These are phyloP conservation scores for Acronicta psi DNA, from an alignment of 2,888 invertebrate species.

Conservation along the genomic window DNA sequence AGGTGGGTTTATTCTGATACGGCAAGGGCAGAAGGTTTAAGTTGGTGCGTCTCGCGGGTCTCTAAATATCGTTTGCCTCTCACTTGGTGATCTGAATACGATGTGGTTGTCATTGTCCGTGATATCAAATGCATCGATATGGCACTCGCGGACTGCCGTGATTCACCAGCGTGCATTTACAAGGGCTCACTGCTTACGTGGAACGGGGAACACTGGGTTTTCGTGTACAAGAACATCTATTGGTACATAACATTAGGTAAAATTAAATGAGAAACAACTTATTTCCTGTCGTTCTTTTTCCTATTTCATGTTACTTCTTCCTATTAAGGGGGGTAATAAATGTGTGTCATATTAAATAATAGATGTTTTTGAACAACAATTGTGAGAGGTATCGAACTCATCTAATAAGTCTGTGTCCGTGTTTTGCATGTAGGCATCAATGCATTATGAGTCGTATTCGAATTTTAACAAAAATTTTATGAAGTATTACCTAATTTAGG, in stretches of 20 bases:
- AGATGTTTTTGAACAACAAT: conserved; percentile 75
- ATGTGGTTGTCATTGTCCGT: conserved; percentile 73
- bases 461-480: conserved; percentile 42
- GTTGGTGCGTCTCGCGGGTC: conserved; percentile 77
- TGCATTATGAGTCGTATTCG: conserved; percentile 67
- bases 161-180: conserved; percentile 82
- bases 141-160: conserved; percentile 73
- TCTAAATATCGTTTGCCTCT: conserved; percentile 80
- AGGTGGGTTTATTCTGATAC: conserved; percentile 45
- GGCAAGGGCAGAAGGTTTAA: conserved; percentile 30
- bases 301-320: neutral
- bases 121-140: conserved; percentile 78
- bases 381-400: conserved; percentile 66
- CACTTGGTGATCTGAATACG: conserved; percentile 83
- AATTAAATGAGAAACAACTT: no score
- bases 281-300: no score
- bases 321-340: neutral
- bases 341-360: conserved; percentile 22
- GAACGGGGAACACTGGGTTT: conserved; percentile 77
- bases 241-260: conserved; percentile 14
- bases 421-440: conserved; percentile 83
- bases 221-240: conserved; percentile 76
- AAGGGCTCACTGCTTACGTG: conserved; percentile 86
- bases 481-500: conserved; percentile 51
- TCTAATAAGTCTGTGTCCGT: conserved; percentile 69